These are phyloP conservation scores for Sinocyclocheilus maitianheensis DNA, from an alignment of 2,113 vertebrate species.

Conservation along the genomic window DNA sequence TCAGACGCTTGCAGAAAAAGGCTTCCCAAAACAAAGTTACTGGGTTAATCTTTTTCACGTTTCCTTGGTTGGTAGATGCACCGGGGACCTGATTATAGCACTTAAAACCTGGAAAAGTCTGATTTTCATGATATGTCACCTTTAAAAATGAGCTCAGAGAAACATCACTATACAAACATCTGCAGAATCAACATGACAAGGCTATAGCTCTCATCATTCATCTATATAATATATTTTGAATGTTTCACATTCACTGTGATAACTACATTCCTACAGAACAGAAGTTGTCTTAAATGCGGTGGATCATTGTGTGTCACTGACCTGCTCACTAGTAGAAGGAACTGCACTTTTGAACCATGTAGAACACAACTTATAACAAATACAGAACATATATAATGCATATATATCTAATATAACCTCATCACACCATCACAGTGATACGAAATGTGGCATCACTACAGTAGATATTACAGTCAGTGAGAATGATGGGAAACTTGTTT, in stretches of 20 bases:
- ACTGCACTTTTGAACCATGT: no score
- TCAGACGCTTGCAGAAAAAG: no score
- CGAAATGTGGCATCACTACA: not conserved
- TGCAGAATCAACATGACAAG: not conserved
- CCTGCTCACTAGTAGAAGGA: no score
- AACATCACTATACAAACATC: not conserved
- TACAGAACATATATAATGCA: not conserved
- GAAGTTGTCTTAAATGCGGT: not conserved
- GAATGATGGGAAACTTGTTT: not conserved
- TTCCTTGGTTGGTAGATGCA: no score
- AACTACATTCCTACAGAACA: not conserved
- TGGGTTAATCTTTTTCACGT: no score
- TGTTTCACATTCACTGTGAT: not conserved
- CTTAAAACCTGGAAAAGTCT: no score
- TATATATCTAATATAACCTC: not conserved
- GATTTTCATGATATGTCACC: no score
- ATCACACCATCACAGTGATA: not conserved
- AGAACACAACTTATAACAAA: not conserved
- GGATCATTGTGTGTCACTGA: no score
- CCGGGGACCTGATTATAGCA: no score
- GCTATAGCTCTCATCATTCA: not conserved
- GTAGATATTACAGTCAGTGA: not conserved
- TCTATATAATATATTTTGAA: not conserved
- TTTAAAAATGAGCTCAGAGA: not conserved
- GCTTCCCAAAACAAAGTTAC: no score